These are phyloP conservation scores for Bucco capensis DNA, from an alignment of 2,113 vertebrate genomes.

Conservation along the genomic window DNA sequence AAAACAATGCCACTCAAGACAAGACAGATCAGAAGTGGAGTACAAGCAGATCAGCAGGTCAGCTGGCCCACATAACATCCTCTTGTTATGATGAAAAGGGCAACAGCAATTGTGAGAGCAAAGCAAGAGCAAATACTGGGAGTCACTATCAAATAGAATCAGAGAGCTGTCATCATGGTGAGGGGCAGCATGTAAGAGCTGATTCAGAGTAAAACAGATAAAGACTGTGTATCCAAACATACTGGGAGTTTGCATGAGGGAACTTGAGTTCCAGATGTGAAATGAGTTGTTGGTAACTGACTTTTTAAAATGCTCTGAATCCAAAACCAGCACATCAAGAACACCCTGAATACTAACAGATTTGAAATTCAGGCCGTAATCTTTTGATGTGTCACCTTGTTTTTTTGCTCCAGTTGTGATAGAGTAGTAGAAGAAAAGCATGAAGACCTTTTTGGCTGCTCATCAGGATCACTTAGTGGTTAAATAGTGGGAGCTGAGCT, in stretches of 20 bases:
- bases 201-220: not conserved
- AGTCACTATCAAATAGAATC: not conserved
- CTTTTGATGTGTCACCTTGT: not conserved
- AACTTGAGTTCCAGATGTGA: not conserved
- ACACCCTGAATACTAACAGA: not conserved
- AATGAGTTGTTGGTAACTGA: not conserved
- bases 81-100: not conserved
- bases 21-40: not conserved
- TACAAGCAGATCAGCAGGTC: not conserved
- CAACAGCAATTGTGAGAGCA: not conserved
- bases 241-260: not conserved
- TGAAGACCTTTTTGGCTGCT: not conserved
- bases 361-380: not conserved
- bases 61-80: not conserved
- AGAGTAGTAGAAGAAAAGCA: not conserved
- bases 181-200: not conserved
- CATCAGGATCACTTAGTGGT: not conserved
- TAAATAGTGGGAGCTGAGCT: not conserved
- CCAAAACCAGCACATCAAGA: not conserved
- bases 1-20: not conserved
- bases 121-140: not conserved
- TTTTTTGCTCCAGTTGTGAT: not conserved
- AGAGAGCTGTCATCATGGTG: not conserved
- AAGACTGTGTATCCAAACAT: not conserved
- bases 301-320: not conserved